A percentile compares a stretch with the other conserved stretches of the same genome.
These are phyloP conservation scores for Anoncus sp. DNA, from an alignment of 2,888 invertebrate species.

Conservation along the genomic window DNA sequence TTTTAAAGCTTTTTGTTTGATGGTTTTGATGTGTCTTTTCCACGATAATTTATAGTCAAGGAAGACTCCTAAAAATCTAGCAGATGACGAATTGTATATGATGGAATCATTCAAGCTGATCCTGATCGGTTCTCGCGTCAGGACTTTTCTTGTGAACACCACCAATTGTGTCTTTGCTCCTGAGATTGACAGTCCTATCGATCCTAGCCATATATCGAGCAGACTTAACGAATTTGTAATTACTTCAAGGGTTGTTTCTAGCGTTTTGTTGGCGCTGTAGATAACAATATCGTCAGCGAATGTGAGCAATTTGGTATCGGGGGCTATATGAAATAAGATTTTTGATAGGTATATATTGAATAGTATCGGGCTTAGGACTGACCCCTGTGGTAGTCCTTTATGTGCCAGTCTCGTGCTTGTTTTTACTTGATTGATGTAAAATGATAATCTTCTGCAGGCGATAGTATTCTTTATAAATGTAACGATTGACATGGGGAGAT, in stretches of 20 bases:
- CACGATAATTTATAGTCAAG: conserved; percentile 23
- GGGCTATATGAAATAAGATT: background rate
- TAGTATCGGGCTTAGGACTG: conserved; percentile 6
- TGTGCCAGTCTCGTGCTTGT: background rate
- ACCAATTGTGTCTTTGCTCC: conserved; percentile 8
- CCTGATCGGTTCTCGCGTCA: too few species aligned
- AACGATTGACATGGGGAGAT: too few species aligned
- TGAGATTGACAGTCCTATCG: background rate
- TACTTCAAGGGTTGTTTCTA: too few species aligned
- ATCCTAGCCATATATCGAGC: background rate
- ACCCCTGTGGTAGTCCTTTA: conserved; percentile 12
- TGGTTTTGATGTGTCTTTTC: conserved; percentile 4
- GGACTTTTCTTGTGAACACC: background rate
- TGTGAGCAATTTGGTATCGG: conserved; percentile 2
- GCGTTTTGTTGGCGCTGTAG: too few species aligned
- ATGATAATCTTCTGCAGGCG: too few species aligned
- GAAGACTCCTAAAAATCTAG: background rate
- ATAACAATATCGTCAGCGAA: conserved; percentile 18
- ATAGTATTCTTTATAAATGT: conserved; percentile 6
- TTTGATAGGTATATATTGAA: conserved; percentile 12
- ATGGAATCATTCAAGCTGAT: background rate
- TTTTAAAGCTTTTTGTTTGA: background rate
- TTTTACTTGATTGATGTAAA: background rate
- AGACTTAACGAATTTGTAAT: too few species aligned
- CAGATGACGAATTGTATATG: background rate